Percentiles rank a stretch among this genome's conserved stretches.
Conservation (phyloP, 2,888 invertebrate genomes). For the Phlogophora meticulosa region DNA sequence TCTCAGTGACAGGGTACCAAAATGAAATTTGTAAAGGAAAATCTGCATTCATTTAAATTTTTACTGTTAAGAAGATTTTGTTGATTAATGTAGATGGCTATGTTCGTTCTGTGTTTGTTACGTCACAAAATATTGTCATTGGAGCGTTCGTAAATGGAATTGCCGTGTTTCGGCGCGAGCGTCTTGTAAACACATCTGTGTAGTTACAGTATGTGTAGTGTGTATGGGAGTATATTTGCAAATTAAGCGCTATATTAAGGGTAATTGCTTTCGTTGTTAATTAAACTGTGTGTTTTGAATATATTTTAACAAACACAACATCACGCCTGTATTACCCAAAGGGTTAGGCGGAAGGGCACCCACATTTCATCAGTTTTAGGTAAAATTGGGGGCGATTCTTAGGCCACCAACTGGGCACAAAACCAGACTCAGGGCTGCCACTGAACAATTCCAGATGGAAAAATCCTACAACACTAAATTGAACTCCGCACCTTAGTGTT, state of each 20-base stretch:
- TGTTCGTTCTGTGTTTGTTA: conserved; percentile 40
- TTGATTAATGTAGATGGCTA: conserved; percentile 52
- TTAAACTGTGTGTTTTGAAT: conserved; percentile 30
- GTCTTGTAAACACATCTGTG: conserved; percentile 48
- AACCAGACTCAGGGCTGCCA: too few species aligned
- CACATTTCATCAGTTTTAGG: too few species aligned
- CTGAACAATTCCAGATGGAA: too few species aligned
- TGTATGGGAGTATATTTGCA: conserved; percentile 31
- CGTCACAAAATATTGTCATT: conserved; percentile 59
- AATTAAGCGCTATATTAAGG: conserved; percentile 32
- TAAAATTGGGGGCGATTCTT: too few species aligned
- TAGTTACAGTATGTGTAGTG: conserved; percentile 25
- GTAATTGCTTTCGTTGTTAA: conserved; percentile 48
- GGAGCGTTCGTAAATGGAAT: conserved; percentile 62
- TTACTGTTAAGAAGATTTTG: conserved; percentile 50
- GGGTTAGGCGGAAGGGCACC: too few species aligned
- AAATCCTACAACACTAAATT: too few species aligned
- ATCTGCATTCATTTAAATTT: conserved; percentile 65
- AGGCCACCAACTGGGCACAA: too few species aligned
- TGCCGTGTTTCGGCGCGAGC: conserved; percentile 54
- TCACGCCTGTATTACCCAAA: too few species aligned
- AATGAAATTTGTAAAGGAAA: conserved; percentile 72
- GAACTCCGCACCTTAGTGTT: too few species aligned
- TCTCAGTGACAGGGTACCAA: conserved; percentile 67
- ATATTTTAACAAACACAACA: neutral